Base-by-base conservation (phyloP, 1,140 invertebrate genomes). In the Ceratina australensis region DNA sequence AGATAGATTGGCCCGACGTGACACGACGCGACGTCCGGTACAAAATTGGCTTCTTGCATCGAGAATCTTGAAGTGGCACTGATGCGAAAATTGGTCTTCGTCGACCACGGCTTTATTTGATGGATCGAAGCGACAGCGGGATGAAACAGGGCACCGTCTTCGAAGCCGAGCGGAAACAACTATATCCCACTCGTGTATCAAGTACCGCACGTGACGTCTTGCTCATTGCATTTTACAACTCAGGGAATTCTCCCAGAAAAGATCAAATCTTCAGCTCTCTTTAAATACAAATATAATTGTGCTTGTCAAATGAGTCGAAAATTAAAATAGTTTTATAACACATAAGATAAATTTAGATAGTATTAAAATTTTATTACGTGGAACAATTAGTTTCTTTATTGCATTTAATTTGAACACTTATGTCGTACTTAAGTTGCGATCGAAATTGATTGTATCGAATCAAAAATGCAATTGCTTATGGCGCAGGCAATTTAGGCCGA, bases 31-130 rank as follows among this genome's bases (percentile, higher is more conserved):
- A 56, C 67, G 42, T 72, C 69, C 76, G 69, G 76, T 57, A 52
- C n/a, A 57, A 64, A 61, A 72, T 78, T 78, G 76, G 28, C 69
- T 72, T 49, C 68, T 78, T 64, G 50, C 33, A 72, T 64, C 49
- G 76, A 57, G 69, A 65, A 78, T 72, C 76, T 72, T 78, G 76
- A 72, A 72, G 76, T 72, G 61, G 69, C 69, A 63, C 69, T 78
- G 69, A 78, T 63, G 60, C 42, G 59, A 78, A 78, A 78, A 78
- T 72, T 65, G 76, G 69, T 56, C 16, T 49, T 10, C 26, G 57
- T 61, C 74, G 74, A 54, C 74, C 33, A 61, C 42, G 54, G 65
- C 73, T 69, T 60, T 76, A 76, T 68, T 76, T 60, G 73, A 76
- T 60, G 66, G 74, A 42, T 69, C 74, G 47, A 22, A n/a, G 47